phyloP scores from a whole-genome alignment of 2,888 invertebrate species.

The Exocentrus adspersus region DNA sequence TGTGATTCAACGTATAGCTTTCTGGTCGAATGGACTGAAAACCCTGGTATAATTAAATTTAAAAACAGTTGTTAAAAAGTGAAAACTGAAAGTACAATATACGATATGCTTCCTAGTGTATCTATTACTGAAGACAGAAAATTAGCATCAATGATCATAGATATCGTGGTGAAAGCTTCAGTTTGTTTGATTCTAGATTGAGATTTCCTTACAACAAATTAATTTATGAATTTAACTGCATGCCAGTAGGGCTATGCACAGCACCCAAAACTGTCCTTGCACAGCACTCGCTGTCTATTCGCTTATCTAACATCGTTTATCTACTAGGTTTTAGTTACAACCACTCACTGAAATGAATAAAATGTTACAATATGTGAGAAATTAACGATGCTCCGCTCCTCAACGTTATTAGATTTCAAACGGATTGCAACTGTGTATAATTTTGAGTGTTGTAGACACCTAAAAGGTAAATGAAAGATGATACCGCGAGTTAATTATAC shows the following conservation, averaged over 20 bases:
- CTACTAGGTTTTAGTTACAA: no score
- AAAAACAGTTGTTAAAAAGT: not conserved
- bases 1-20: not conserved
- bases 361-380: no score
- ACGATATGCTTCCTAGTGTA: not conserved
- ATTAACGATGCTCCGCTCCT: not conserved
- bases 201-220: no score
- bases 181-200: no score
- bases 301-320: no score
- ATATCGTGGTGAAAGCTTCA: no score
- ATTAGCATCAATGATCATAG: no score
- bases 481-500: not conserved
- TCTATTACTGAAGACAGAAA: not conserved
- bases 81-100: not conserved
- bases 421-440: not conserved
- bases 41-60: not conserved
- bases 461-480: not conserved
- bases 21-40: not conserved
- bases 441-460: not conserved
- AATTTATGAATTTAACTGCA: no score
- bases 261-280: no score
- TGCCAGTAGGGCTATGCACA: no score
- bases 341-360: no score
- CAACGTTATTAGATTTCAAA: not conserved
- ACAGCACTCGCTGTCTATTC: no score